Evolutionary conservation across 2,888 invertebrate species (phyloP).

Genomic region (Leptinotarsa peninsularis): DNA sequence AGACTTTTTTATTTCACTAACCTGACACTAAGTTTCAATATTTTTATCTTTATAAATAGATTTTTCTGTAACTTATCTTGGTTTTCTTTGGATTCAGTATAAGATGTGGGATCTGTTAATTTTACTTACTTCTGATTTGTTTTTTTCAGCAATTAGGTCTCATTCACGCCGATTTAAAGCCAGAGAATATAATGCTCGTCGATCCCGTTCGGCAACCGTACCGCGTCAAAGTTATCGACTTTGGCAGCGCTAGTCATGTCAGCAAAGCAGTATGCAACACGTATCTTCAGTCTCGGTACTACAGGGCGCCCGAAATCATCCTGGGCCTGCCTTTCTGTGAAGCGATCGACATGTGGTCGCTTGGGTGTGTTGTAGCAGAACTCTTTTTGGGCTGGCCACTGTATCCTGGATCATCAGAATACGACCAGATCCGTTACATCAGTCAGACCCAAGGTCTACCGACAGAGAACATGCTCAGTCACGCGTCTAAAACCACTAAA

Average conservation of each 20-base stretch:
- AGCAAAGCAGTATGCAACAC: constrained; percentile 99
- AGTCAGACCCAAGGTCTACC: constrained; percentile 88
- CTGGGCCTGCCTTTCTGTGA: constrained; percentile 98
- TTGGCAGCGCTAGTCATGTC: constrained; percentile 99
- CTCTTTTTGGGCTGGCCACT: constrained; percentile 99
- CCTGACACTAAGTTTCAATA: too few relatives aligned
- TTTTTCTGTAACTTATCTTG: too few relatives aligned
- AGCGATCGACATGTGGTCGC: constrained; percentile 99
- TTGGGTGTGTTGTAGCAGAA: constrained; percentile 99
- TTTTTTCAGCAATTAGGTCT: constrained; percentile 91
- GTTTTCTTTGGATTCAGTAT: background rate
- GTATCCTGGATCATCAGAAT: constrained; percentile 99
- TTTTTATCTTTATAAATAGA: too few relatives aligned
- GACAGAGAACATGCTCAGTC: constrained; percentile 96
- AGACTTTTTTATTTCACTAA: too few relatives aligned
- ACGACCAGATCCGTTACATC: constrained; percentile 94
- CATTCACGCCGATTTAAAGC: constrained; percentile 99
- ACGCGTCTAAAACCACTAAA: constrained; percentile 97
- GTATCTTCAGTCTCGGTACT: constrained; percentile 98
- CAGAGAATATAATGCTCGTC: constrained; percentile 99
- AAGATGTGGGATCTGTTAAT: background rate
- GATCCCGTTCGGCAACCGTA: constrained; percentile 98
- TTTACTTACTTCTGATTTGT: constrained; percentile 30
- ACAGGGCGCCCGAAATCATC: constrained; percentile 97
- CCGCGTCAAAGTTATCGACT: constrained; percentile 99